Evolutionary conservation across 2,113 vertebrate species (phyloP).

Genomic region (Marcusenius ussheri): DNA sequence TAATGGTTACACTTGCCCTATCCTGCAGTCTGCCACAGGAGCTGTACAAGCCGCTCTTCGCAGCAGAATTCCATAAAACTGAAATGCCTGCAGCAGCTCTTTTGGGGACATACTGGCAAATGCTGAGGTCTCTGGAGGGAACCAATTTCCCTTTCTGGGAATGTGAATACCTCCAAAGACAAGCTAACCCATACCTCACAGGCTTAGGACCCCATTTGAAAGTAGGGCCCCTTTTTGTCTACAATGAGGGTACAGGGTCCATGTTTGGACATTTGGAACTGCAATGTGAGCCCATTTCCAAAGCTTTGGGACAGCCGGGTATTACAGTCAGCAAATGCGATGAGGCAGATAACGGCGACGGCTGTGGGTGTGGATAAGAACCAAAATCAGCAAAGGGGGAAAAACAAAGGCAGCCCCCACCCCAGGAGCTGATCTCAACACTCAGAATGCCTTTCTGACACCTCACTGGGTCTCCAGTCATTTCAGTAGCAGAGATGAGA

Average conservation of each 20-base stretch:
- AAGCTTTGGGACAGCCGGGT: neutral
- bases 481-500: neutral
- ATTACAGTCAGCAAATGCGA: neutral
- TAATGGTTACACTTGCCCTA: neutral
- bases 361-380: neutral
- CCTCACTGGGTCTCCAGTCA: neutral
- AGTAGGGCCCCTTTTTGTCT: neutral
- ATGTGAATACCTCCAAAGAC: neutral
- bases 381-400: neutral
- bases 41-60: neutral
- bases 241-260: neutral
- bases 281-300: neutral
- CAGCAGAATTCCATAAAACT: neutral
- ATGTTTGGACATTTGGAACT: neutral
- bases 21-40: neutral
- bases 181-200: neutral
- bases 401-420: neutral
- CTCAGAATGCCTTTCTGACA: neutral
- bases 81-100: neutral
- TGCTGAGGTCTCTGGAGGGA: neutral
- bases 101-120: neutral
- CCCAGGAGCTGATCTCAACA: neutral
- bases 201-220: neutral
- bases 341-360: neutral
- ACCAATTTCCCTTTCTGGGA: neutral